Percentiles rank a stretch among this genome's conserved stretches.
These are phyloP conservation scores for Paguma larvata DNA, from an alignment of 2,797 vertebrate species.

Conservation along the genomic window DNA sequence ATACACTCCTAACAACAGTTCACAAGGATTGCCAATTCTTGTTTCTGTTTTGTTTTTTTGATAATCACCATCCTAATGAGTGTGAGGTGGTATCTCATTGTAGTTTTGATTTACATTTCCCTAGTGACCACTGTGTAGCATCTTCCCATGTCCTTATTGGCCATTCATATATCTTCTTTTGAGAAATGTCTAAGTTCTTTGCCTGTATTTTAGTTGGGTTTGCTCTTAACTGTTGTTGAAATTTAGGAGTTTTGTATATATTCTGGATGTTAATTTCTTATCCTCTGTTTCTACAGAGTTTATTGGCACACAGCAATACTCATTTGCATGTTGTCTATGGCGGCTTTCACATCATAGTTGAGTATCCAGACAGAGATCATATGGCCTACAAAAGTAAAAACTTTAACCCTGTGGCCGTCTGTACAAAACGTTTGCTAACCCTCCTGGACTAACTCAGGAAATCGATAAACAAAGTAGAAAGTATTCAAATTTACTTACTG, in stretches of 20 bases:
- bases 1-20: neutral
- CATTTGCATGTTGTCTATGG: neutral
- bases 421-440: conserved; percentile 15
- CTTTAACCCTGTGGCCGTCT: neutral
- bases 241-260: neutral
- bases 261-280: conserved; percentile 9
- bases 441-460: neutral
- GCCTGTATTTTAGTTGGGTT: neutral
- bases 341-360: neutral
- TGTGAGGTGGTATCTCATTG: neutral
- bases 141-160: neutral
- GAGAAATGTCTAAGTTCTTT: neutral
- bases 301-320: neutral
- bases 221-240: neutral
- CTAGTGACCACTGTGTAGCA: neutral
- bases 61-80: neutral
- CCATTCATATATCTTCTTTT: neutral
- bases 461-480: neutral
- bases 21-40: neutral
- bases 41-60: neutral
- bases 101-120: conserved; percentile 7
- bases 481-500: conserved; percentile 45
- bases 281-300: neutral
- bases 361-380: neutral
- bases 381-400: conserved; percentile 23